Conservation (phyloP, 2,113 vertebrate genomes). For the Odontophorus gujanensis region DNA sequence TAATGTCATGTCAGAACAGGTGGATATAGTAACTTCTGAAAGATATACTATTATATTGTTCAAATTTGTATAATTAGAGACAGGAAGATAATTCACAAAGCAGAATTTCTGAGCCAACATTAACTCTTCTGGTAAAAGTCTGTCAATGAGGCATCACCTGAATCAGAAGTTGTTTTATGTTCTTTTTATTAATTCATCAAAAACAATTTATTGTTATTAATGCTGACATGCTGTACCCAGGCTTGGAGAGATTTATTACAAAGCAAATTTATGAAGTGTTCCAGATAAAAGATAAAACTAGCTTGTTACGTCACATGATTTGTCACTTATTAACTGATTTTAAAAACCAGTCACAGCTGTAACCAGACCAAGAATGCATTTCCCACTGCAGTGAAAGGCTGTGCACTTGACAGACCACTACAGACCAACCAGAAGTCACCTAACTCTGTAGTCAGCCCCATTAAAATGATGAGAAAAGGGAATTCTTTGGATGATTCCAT, state of each 20-base stretch:
- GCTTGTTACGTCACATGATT: constrained; percentile 28
- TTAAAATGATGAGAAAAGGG: constrained; percentile 62
- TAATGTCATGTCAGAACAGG: not conserved
- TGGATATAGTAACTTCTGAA: not conserved
- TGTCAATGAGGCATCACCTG: not conserved
- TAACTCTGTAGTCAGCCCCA: not conserved
- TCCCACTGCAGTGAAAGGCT: constrained; percentile 22
- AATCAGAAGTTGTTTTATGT: not conserved
- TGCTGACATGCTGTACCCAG: not conserved
- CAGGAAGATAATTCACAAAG: not conserved
- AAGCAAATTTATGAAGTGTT: not conserved
- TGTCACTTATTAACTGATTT: constrained; percentile 80
- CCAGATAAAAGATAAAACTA: constrained; percentile 16
- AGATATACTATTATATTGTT: not conserved
- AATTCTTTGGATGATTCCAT: constrained; percentile 21
- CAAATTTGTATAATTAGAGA: not conserved
- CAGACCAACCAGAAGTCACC: not conserved
- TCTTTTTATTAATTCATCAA: not conserved
- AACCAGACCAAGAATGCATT: constrained; percentile 41
- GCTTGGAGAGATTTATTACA: not conserved
- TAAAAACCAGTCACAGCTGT: constrained; percentile 14
- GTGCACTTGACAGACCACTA: not conserved
- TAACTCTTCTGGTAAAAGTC: not conserved
- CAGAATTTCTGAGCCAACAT: not conserved
- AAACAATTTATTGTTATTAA: not conserved